phyloP scores from a whole-genome alignment of 2,113 vertebrate species.

The Hystrix brachyura region DNA sequence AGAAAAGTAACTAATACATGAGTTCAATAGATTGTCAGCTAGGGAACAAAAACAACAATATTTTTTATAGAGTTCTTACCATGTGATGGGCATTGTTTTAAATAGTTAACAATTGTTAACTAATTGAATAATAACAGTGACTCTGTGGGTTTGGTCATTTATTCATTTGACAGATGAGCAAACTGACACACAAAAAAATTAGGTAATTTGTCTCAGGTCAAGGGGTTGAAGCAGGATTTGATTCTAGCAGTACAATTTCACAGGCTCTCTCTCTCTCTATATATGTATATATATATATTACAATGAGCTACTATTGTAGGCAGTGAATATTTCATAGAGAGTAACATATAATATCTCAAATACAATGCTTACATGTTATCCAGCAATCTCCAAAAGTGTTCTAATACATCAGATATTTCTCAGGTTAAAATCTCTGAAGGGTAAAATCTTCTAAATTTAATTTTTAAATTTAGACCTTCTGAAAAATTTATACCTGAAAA shows the following conservation, averaged over 20 bases:
- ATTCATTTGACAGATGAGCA: constrained; percentile 39
- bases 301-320: background rate
- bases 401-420: background rate
- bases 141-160: background rate
- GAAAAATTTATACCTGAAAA: background rate
- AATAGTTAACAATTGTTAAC: background rate
- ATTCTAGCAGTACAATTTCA: background rate
- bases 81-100: background rate
- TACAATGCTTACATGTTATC: background rate
- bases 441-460: background rate
- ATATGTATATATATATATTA: background rate
- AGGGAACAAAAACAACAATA: background rate
- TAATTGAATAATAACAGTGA: constrained; percentile 15
- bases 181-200: background rate
- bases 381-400: background rate
- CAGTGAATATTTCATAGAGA: constrained; percentile 36
- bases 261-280: too few species aligned
- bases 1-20: too few species aligned
- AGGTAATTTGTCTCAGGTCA: background rate
- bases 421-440: background rate
- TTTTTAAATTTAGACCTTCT: background rate
- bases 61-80: background rate
- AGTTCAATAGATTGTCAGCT: background rate
- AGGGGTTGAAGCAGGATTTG: background rate
- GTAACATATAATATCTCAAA: background rate